Evolutionary conservation across 2,888 invertebrate genomes (phyloP), one percentile per base, ranked within the genome.

Genomic region (Xanthostigma xanthostigma): DNA sequence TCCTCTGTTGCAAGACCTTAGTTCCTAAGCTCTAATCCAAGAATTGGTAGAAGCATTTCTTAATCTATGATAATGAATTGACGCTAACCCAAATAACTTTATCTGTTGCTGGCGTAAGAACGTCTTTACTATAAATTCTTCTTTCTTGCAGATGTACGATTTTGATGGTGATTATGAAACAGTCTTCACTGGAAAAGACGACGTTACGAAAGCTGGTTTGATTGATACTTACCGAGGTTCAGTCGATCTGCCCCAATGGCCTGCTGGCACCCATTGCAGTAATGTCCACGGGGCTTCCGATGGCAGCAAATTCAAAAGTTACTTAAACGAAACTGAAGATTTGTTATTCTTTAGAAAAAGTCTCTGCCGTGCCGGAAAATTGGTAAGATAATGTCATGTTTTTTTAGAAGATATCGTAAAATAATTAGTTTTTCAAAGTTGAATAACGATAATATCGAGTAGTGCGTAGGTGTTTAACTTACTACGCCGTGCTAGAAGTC

Each of bases 301-400:
- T 60, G 92, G 90, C 2, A 82, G 86, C 12, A 91, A 89, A 64
- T 93, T 90, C 64, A 76, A 73, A 14, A 81, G 88, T 11, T 77
- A 77, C 45, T 73, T 89, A 1, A 59, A 71, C 27, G 75, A 73
- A 11, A 81, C 86, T 51, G 84, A 87, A 11, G 73, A 75, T 0
- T 63, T 90, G 0, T 63, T 79, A 50, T 87, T 92, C 66, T 93
- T 78, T 65, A 75, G 90, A 51, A 88, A 88, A 62, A 89, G 89
- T 60, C 73, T 92, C 59, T 93, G 92, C 63, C 73, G 92, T 50
- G 78, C 85, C n/a, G 83, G 84, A 33, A 73, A 73, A 43, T 68
- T 90, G 76, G 88, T 88, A 61, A 75, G 76, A 67, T 39, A 11
- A 36, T 34, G 13, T 49, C 17, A 17, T 17, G 17, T 17, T 17